Evolutionary conservation across 2,113 vertebrate genomes (phyloP), one percentile per base, ranked within the genome.

Genomic region (Brachyistius frenatus): DNA sequence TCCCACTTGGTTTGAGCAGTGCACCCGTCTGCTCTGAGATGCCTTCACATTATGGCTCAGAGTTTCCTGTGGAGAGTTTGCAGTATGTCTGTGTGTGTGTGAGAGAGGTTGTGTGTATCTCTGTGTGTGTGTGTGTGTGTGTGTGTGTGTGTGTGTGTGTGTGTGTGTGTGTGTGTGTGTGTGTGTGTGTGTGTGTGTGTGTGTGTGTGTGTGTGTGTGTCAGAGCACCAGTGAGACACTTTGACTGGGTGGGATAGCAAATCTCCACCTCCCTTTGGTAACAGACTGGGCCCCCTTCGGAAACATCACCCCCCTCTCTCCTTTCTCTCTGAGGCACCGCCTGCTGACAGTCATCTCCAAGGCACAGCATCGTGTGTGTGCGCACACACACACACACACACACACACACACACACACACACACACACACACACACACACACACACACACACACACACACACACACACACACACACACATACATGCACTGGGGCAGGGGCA

Each of bases 261-360:
- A 93, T 96, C 95, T 94, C 96, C 96, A 94, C 96, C 96, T 95
- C 95, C 95, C 76, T 90, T 63, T 57, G 64, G 62, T 89, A 92
- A 87, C 88, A 88, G 89, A 92, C 87, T 90, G 89, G 87, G 88
- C 88, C 93, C 93, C 93, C 85, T 89, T 88, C 93, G 91, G 92
- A 95, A 94, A 90, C 93, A 89, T 86, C 93, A 92, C 89, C 90
- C 89, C 89, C 81, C 87, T 31, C 67, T 75, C 56, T 88, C 94
- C 71, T 57, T 66, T 58, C 90, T 86, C 92, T 91, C 76, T 55
- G 80, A 93, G 85, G 86, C 91, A 89, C 88, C 76, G 89, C 90
- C 90, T 90, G 91, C 93, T 91, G 86, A 91, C 83, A 93, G 83
- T 73, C 86, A 84, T 89, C 79, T 89, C 71, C 41, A 46, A 67